A percentile compares a stretch with the other conserved stretches of the same genome.
Evolutionary conservation across 1,140 invertebrate genomes (phyloP).

Genomic region (Ectropis grisescens): DNA sequence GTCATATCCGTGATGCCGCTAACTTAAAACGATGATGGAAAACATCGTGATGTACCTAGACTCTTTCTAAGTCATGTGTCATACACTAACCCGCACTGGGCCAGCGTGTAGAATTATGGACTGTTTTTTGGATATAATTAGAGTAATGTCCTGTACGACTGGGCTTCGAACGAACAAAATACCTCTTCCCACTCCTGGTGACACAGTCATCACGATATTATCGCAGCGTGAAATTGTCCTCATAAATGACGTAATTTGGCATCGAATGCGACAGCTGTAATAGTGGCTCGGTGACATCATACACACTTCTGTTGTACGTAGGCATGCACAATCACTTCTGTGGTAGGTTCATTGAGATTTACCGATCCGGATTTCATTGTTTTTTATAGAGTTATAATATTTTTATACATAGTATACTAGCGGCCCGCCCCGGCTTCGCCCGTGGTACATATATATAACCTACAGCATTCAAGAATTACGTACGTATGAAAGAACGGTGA

Average conservation of each 20-base stretch:
- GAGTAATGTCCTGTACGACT: not conserved
- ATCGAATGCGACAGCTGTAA: slow-evolving; percentile 24
- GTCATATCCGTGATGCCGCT: too few relatives aligned
- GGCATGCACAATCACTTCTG: not conserved
- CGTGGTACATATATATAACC: too few relatives aligned
- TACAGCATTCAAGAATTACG: too few relatives aligned
- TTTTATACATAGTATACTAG: too few relatives aligned
- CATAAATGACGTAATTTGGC: slow-evolving; percentile 45
- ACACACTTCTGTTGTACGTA: not conserved
- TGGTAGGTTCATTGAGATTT: not conserved
- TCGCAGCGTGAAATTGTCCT: slow-evolving; percentile 11
- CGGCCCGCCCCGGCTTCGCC: too few relatives aligned
- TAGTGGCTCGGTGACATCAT: slow-evolving; percentile 35
- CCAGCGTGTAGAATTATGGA: too few relatives aligned
- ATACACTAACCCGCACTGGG: too few relatives aligned
- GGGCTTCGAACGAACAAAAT: not conserved
- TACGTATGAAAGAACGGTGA: too few relatives aligned
- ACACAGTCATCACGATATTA: not conserved
- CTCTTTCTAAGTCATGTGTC: too few relatives aligned
- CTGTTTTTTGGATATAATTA: not conserved
- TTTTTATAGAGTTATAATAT: not conserved
- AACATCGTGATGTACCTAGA: too few relatives aligned
- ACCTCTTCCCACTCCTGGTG: not conserved
- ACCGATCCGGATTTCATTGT: not conserved
- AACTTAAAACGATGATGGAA: too few relatives aligned